Evolutionary conservation across 64 coral and sea anemone genomes (phyloP).

Genomic region (Acropora yongei): DNA sequence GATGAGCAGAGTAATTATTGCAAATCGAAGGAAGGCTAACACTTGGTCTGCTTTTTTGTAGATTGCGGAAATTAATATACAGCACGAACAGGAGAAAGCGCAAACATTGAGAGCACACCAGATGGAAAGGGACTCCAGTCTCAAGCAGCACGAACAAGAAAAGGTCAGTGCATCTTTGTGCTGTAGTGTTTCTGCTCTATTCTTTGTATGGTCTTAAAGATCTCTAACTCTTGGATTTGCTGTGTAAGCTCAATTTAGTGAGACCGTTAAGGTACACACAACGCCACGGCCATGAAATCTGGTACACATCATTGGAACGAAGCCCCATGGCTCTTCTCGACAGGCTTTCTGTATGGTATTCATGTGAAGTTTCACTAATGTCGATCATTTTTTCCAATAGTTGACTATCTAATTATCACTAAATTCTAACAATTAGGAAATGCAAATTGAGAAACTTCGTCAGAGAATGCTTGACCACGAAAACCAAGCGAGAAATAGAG

Average conservation of each 20-base stretch:
- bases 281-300: too few species aligned
- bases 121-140: constrained; percentile 75
- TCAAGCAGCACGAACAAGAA: constrained; percentile 88
- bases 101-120: constrained; percentile 85
- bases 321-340: too few species aligned
- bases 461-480: constrained; percentile 77
- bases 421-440: constrained; percentile 65
- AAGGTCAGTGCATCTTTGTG: constrained; percentile 42
- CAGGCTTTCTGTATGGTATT: too few species aligned
- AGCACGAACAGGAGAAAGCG: constrained; percentile 93
- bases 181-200: too few species aligned
- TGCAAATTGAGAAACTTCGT: constrained; percentile 79
- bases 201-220: too few species aligned
- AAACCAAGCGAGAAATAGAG: constrained; percentile 59
- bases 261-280: too few species aligned
- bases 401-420: not conserved
- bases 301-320: too few species aligned
- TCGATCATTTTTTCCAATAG: not conserved
- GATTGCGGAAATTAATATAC: constrained; percentile 93
- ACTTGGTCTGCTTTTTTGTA: not conserved
- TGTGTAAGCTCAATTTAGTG: too few species aligned
- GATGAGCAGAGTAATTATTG: not conserved
- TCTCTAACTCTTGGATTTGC: too few species aligned
- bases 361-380: too few species aligned
- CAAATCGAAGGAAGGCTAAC: not conserved